Evolutionary conservation across 1,140 invertebrate species (phyloP), one percentile per base, ranked within the genome.

Genomic region (Drosophila bocki): DNA sequence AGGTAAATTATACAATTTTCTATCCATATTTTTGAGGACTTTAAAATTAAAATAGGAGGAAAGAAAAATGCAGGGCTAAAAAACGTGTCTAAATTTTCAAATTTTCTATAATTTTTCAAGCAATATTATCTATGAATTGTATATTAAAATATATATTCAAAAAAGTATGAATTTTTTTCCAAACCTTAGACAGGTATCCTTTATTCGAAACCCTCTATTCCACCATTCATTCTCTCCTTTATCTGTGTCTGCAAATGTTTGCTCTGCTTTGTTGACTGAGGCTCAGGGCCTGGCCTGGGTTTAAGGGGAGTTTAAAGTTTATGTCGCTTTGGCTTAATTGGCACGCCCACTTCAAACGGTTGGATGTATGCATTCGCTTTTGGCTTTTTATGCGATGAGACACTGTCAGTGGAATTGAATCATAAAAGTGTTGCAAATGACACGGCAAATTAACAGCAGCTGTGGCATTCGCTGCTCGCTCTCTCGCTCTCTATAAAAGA

Each of bases 361-460:
- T 59, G 70, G 44, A 32, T 60, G 63, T 54, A 74, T 67, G 82
- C 70, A 75, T 56, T 42, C 44, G 42, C 29, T 60, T 82, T 39
- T 77, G 68, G 35, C 67, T 37, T 71, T 72, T 72, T 72, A 72
- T 72, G 67, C 15, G 77, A 75, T 48, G 78, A 39, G 61, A 63
- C 41, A 48, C 54, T 78, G 59, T 32, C 44, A n/a, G 44, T 44
- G 59, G 48, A 82, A 87, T 88, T 88, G 76, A 85, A 84, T 90
- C 81, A 81, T 88, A 75, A 88, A 88, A 90, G 75, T 81, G 84
- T 90, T 88, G 80, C 85, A 90, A 81, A 81, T 81, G 84, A 78
- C 78, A 81, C 41, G 78, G 51, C 67, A 86, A 86, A 87, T 87
- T 80, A 77, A 72, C 62, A 54, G 57, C 79, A 71, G 51, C 47